Conservation (phyloP, 2,797 vertebrate genomes). For the Cirrhinus mrigala region DNA sequence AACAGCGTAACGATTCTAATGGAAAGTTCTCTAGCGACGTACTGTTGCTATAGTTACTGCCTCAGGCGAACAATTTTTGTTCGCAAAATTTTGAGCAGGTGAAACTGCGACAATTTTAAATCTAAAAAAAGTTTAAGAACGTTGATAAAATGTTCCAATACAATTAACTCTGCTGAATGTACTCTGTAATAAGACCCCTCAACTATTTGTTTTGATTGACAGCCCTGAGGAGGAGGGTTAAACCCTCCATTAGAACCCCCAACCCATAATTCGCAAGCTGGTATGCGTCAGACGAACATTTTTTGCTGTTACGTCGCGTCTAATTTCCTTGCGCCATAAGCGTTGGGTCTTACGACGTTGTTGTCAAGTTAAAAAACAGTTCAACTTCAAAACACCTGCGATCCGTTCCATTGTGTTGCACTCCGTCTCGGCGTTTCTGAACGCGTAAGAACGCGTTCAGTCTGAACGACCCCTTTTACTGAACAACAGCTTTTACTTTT, state of each 20-base stretch:
- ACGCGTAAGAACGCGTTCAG: neutral
- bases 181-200: neutral
- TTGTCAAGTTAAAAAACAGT: neutral
- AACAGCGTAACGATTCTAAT: neutral
- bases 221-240: neutral
- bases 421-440: neutral
- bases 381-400: conserved; percentile 1
- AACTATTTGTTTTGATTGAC: neutral
- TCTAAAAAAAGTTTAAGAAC: conserved; percentile 9
- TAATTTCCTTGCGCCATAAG: neutral
- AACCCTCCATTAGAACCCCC: neutral
- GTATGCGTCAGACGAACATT: neutral
- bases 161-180: neutral
- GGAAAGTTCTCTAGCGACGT: neutral
- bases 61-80: neutral
- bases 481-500: neutral
- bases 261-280: neutral
- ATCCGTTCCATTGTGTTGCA: neutral
- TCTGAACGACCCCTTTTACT: neutral
- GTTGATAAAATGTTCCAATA: neutral
- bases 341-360: neutral
- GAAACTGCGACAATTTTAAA: neutral
- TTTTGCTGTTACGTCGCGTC: neutral
- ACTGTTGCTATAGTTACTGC: conserved; percentile 8
- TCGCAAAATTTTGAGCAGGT: neutral